phyloP scores from a whole-genome alignment of 2,888 invertebrate genomes.

The Drosophila prolongata region DNA sequence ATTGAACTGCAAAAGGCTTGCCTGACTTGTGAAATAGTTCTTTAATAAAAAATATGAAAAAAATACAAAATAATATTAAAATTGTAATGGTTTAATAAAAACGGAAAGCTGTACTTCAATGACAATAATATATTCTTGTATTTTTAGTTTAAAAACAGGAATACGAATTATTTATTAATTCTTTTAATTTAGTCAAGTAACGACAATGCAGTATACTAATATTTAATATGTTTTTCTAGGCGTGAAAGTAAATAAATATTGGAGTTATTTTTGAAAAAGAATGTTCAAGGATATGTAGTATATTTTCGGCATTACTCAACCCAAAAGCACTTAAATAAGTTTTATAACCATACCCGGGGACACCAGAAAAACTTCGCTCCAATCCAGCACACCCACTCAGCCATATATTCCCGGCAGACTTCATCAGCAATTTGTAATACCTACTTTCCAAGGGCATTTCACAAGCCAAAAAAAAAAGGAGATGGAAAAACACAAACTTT shows the following conservation, averaged over 20 bases:
- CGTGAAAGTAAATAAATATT: background rate
- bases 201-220: too few species aligned
- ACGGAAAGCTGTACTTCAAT: too few species aligned
- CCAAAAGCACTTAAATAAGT: constrained; percentile 11
- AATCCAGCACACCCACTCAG: constrained; percentile 26
- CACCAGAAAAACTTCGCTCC: background rate
- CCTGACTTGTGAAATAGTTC: background rate
- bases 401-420: constrained; percentile 41
- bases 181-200: too few species aligned
- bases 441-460: constrained; percentile 51
- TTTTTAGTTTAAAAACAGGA: too few species aligned
- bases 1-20: background rate
- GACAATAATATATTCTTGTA: too few species aligned
- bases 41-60: background rate
- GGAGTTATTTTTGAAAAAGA: background rate
- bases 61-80: background rate
- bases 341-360: background rate
- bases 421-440: constrained; percentile 58
- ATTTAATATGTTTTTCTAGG: too few species aligned
- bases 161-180: too few species aligned
- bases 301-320: background rate
- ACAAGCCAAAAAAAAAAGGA: constrained; percentile 11
- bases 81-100: background rate
- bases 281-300: background rate
- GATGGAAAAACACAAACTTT: constrained; percentile 47